These are phyloP conservation scores for Leptinotarsa haldemani DNA, from an alignment of 2,888 invertebrate genomes.

Conservation along the genomic window DNA sequence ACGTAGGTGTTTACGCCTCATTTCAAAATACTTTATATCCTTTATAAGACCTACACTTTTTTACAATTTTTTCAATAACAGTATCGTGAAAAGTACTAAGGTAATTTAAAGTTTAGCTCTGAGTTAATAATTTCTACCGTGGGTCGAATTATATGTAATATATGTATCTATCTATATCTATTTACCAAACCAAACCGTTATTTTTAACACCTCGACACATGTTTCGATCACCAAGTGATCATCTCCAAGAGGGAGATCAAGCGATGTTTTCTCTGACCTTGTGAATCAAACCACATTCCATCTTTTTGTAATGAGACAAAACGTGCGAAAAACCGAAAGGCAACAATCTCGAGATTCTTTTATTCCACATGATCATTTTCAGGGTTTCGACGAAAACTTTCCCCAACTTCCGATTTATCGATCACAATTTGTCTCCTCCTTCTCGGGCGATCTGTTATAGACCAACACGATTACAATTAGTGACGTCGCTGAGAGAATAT, in stretches of 20 bases:
- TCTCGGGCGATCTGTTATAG: constrained; percentile 33
- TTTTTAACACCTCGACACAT: too few relatives aligned
- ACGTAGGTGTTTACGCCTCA: not conserved
- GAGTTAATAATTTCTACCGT: too few relatives aligned
- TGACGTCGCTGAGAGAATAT: constrained; percentile 55
- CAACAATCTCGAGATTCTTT: constrained; percentile 4
- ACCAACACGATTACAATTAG: constrained; percentile 54
- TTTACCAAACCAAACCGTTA: too few relatives aligned
- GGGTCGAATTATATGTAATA: too few relatives aligned
- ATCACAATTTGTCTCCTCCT: constrained; percentile 27
- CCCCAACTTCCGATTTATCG: constrained; percentile 26
- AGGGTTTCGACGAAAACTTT: constrained; percentile 3
- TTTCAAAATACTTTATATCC: too few relatives aligned
- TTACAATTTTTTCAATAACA: too few relatives aligned
- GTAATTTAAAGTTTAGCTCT: too few relatives aligned
- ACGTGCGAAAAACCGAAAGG: not conserved
- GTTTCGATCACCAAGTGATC: too few relatives aligned
- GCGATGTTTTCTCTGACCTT: not conserved
- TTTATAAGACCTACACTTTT: too few relatives aligned
- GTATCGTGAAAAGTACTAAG: too few relatives aligned
- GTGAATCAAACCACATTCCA: not conserved
- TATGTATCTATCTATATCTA: too few relatives aligned
- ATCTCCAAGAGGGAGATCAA: not conserved
- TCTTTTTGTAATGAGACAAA: not conserved
- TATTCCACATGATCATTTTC: constrained; percentile 8